A percentile compares a stretch with the other conserved stretches of the same genome.
Conservation (phyloP, 1,140 invertebrate genomes). For the Portunus trituberculatus region DNA sequence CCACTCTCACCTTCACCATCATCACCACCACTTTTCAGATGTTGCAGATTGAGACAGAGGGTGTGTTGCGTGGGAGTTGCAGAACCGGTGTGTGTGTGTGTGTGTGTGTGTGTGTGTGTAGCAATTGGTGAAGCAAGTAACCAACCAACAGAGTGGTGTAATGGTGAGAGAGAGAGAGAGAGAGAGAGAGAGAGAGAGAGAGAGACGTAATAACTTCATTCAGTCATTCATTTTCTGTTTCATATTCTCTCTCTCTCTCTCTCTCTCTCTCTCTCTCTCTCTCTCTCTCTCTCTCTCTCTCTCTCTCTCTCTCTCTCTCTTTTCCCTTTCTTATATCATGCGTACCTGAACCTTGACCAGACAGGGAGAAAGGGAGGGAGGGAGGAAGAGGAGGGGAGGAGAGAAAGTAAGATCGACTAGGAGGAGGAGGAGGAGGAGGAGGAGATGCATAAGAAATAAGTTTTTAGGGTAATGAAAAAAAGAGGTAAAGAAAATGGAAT, state of each 20-base stretch:
- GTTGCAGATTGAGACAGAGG: background rate
- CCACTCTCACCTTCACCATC: too few relatives aligned
- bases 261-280: conserved; percentile 31
- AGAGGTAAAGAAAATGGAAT: background rate
- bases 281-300: conserved; percentile 38
- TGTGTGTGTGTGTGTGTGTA: background rate
- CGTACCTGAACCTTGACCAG: background rate
- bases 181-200: background rate
- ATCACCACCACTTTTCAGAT: background rate
- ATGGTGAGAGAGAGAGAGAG: background rate
- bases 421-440: background rate
- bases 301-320: conserved; percentile 39
- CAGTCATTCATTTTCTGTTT: background rate
- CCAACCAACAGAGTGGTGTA: too few relatives aligned
- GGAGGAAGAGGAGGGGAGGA: background rate
- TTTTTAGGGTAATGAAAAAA: background rate
- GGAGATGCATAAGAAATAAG: background rate
- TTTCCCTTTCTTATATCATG: background rate
- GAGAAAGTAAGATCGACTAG: background rate
- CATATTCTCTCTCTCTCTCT: background rate
- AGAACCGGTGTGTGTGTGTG: background rate
- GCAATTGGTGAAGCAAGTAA: too few relatives aligned
- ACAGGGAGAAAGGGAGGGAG: background rate
- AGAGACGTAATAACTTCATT: too few relatives aligned
- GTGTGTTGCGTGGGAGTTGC: too few relatives aligned